Evolutionary conservation across 2,888 invertebrate genomes (phyloP).

Genomic region (Loripinus fragilis): DNA sequence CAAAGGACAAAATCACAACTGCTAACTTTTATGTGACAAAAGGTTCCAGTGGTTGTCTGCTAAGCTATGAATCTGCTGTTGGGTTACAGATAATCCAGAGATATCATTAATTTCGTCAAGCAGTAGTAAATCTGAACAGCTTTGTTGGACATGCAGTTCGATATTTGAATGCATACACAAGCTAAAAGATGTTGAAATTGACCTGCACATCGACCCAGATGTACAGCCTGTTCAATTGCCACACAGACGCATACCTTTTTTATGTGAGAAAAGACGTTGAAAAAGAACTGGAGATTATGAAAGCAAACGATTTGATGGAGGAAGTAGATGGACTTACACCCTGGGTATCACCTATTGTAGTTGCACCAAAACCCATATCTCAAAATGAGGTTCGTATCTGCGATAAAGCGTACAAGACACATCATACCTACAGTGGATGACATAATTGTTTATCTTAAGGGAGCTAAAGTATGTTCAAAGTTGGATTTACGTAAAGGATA

Average conservation of each 20-base stretch:
- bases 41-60: not conserved
- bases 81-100: conserved; percentile 1
- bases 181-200: conserved; percentile 38
- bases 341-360: conserved; percentile 69
- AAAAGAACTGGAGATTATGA: conserved; percentile 59
- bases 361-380: conserved; percentile 62
- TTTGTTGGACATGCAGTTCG: not conserved
- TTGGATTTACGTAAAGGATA: conserved; percentile 61
- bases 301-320: conserved; percentile 68
- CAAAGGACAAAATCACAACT: not conserved
- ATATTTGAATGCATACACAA: conserved; percentile 47
- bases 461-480: conserved; percentile 60
- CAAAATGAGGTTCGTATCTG: conserved; percentile 58
- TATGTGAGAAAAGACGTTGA: conserved; percentile 58
- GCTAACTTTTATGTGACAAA: not conserved
- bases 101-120: not conserved
- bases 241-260: conserved; percentile 58
- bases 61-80: not conserved
- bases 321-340: conserved; percentile 67
- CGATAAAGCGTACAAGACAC: conserved; percentile 59
- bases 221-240: conserved; percentile 46
- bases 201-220: conserved; percentile 46
- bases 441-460: conserved; percentile 56
- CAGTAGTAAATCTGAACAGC: conserved; percentile 2
- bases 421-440: conserved; percentile 65